Base-by-base conservation (phyloP, 1,140 invertebrate genomes). In the Aphelinus atriplicis region DNA sequence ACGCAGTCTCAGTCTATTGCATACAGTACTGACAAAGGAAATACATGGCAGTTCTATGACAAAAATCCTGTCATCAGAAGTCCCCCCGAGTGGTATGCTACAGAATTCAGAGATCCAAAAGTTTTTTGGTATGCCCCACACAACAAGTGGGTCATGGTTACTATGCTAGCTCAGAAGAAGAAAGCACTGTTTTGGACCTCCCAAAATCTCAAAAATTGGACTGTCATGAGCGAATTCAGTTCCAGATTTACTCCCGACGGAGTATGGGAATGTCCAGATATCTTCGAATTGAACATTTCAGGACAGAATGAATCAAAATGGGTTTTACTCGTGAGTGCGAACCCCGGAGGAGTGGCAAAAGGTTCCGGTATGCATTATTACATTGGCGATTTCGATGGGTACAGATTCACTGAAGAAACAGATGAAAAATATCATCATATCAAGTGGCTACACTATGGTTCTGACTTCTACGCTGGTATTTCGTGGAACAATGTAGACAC, bases 331-430 rank as follows among this genome's bases (percentile, higher is more conserved):
- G 55, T 73, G 2, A 56, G 50, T 45, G 57, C 62, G n/a, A 73
- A 73, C 56, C 71, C 71, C 1, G 4, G 46, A 10, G 26, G 26
- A 26, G 26, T 26, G 26, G 9, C 7, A 1, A 61, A 62, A 26
- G 71, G 71, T 5, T 64, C 50, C 53, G 71, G 61, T 1, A 73
- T 73, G 71, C 62, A 73, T 26, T 73, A 73, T 53, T 65, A 64
- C 46, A n/a, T 73, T 7, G 71, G 71, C 26, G 4, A 63, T 2
- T 73, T 73, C n/a, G 61, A 73, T 57, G 71, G 71, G 43, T 4
- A 1, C 51, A 55, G 47, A 10, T 64, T 65, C 53, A 45, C 6
- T 1, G 50, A 26, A 3, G 3, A 9, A 4, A 26, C 6, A 9
- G 3, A 60, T 9, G 3, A 6, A 42, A 26, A 26, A 9, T 26